Base-by-base conservation (phyloP, 2,113 vertebrate species). In the Crotalus horridus region DNA sequence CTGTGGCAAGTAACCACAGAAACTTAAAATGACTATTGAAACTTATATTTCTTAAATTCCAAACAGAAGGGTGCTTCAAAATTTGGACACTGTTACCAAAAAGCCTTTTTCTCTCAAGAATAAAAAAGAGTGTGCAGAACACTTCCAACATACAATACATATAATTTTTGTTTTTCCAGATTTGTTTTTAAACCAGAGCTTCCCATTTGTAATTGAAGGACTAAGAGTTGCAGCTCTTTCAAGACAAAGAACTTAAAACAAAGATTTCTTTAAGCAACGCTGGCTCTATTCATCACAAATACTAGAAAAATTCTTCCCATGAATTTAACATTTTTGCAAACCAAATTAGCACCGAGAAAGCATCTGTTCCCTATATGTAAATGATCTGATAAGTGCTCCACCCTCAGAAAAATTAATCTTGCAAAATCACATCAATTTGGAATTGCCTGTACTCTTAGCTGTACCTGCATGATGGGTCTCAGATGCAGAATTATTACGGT, bases 401-500 rank as follows among this genome's bases (percentile, higher is more conserved):
- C 43, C 56, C 20, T 85, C 12, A 29, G 46, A 93, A 95, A 94
- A 43, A 33, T 59, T n/a, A 9, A 89, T 64, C 61, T 94, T 85
- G 91, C 23, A 58, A 74, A 74, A 92, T 21, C 13, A 93, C 29
- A 90, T 90, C 54, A 46, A 3, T 33, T 15, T 87, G 95, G 5
- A 61, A n/a, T 5, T 21, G 13, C 59, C 2, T 51, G 23, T 21
- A 2, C 8, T 51, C 1, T 56, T 48, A 46, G 3, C 2, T 0
- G 97, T 95, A 99, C 97, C 92, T 96, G 92, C 86, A 56, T 94
- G 90, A 64, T 81, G 92, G 58, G 96, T 91, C 87, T 95, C 93
- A 94, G 93, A 95, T 46, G 90, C 6, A 3, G 64, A 61, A 55
- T 95, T 96, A 87, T 93, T 97, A 89, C 93, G 91, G 91, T 97